These are phyloP conservation scores for Hirundichthys speculiger DNA, from an alignment of 2,113 vertebrate species.

Conservation along the genomic window DNA sequence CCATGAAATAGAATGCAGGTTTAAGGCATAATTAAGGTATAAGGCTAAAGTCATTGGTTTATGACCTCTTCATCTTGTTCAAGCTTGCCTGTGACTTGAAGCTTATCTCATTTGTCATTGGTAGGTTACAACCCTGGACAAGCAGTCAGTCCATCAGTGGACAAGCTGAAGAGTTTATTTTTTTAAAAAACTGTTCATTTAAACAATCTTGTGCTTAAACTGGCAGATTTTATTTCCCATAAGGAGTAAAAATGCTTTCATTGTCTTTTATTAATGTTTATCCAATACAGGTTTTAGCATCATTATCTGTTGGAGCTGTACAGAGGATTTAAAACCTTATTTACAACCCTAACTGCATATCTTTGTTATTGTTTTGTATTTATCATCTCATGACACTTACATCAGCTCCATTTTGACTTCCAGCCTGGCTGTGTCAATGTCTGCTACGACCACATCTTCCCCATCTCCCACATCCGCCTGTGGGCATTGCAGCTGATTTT, in stretches of 20 bases:
- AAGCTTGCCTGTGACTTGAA: no score
- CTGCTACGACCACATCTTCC: conserved; percentile 93
- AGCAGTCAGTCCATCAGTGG: no score
- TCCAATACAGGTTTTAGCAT: neutral
- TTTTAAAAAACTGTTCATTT: no score
- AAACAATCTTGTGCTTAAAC: no score
- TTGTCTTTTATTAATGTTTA: neutral
- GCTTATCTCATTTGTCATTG: no score
- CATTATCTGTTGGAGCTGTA: neutral
- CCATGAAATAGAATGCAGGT: neutral
- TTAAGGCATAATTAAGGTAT: neutral
- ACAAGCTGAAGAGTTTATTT: no score
- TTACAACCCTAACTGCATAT: no score
- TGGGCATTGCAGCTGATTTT: conserved; percentile 84
- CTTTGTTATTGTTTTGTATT: neutral
- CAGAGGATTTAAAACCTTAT: neutral
- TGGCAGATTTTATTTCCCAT: no score
- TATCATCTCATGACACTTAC: neutral
- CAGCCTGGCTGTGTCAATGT: conserved; percentile 90
- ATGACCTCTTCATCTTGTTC: no score
- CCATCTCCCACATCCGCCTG: conserved; percentile 85
- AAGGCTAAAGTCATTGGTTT: no score
- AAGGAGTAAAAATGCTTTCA: no score
- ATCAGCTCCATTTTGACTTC: neutral
- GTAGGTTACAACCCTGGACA: no score